These are phyloP conservation scores for Bugula neritina DNA, from an alignment of 2,888 invertebrate genomes.

Conservation along the genomic window DNA sequence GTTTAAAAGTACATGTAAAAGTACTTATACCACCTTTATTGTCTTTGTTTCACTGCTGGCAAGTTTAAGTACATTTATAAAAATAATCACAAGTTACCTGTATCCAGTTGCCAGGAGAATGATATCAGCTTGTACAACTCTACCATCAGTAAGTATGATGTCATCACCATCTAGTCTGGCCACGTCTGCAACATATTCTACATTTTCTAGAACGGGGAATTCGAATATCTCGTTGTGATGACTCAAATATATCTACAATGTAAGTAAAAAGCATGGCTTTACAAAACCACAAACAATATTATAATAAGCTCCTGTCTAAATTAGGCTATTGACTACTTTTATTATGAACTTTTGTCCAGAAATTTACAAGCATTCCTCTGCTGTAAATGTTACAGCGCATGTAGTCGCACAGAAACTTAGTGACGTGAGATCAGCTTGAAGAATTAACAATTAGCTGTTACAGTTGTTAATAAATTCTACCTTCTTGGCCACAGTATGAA, in stretches of 20 bases:
- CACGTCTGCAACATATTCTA: not conserved
- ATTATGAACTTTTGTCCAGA: too few species aligned
- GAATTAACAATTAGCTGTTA: too few species aligned
- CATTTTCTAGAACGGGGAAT: not conserved
- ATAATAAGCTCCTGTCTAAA: too few species aligned
- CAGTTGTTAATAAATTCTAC: not conserved
- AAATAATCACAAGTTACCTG: conserved; percentile 56
- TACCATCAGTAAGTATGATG: not conserved
- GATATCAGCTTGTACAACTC: conserved; percentile 59
- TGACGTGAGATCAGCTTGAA: too few species aligned
- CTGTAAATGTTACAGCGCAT: too few species aligned
- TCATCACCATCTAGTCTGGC: not conserved
- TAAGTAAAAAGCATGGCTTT: not conserved
- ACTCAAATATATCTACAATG: not conserved
- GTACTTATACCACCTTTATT: not conserved
- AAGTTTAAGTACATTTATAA: not conserved
- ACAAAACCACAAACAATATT: too few species aligned
- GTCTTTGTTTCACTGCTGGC: too few species aligned
- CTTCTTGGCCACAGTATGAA: not conserved
- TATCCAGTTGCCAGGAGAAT: conserved; percentile 73
- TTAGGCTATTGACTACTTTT: too few species aligned
- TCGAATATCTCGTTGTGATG: not conserved
- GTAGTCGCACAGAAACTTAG: too few species aligned
- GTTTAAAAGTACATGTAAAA: too few species aligned
- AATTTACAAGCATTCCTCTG: too few species aligned